Base-by-base conservation (phyloP, 2,797 vertebrate genomes). In the Discoglossus pictus region DNA sequence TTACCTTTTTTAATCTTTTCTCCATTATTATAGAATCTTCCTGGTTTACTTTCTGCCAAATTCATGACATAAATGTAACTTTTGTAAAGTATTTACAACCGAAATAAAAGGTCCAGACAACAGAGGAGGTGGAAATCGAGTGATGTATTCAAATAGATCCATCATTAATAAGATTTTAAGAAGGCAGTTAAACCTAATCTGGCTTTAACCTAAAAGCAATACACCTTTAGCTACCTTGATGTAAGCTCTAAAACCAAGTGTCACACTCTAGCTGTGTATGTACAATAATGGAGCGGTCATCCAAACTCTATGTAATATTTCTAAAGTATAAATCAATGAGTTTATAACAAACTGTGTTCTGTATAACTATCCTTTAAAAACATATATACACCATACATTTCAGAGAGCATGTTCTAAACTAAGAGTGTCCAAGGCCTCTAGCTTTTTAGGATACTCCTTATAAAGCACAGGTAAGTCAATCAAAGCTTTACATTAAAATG, bases 171-270 rank as follows among this genome's bases (percentile, higher is more conserved):
- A 38, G 55, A 67, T 67, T 67, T 51, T 24, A 13, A 17, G 59
- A 67, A 67, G 59, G 24, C 55, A 42, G 54, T 60, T 59, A 66
- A 50, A 39, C 27, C 64, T 59, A 67, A 60, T 67, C 65, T 55
- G 23, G 36, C 44, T 43, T 50, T 67, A 36, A 67, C 65, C 54
- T 58, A 60, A 23, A 60, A 67, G 46, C 46, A 50, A 35, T 36
- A 58, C 44, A 59, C 23, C 44, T 42, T 59, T 59, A 60, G 46
- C 18, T 51, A 59, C 36, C 46, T 51, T 51, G 12, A n/a, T 58
- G 47, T 67, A 47, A 4, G 56, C 52, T 65, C 20, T 11, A 6
- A 58, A 21, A 23, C n/a, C n/a, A n/a, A n/a, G n/a, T n/a, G n/a
- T n/a, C n/a, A n/a, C n/a, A n/a, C n/a, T n/a, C n/a, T n/a, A n/a